These are phyloP conservation scores for Pseudonaja textilis DNA, from an alignment of 2,113 vertebrate genomes.

Conservation along the genomic window DNA sequence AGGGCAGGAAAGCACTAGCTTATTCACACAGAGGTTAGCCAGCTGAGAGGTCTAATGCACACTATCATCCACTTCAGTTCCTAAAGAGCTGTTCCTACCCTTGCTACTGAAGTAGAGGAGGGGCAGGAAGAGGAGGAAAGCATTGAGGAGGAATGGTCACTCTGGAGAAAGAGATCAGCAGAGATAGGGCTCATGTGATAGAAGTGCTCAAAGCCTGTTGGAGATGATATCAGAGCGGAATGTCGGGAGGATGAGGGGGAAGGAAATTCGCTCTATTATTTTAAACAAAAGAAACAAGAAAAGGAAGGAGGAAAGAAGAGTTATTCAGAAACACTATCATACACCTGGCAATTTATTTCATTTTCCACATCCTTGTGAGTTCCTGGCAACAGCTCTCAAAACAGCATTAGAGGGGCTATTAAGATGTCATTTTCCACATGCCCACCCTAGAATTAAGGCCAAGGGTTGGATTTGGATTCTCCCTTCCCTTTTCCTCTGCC, in stretches of 20 bases:
- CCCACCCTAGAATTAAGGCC: not conserved
- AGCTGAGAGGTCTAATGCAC: slow-evolving; percentile 31
- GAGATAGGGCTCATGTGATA: slow-evolving; percentile 81
- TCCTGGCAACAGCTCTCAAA: not conserved
- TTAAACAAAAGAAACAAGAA: slow-evolving; percentile 64
- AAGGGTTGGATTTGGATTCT: not conserved
- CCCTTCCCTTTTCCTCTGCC: not conserved
- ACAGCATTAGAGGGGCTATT: not conserved
- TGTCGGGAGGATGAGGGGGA: slow-evolving; percentile 77
- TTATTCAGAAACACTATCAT: slow-evolving; percentile 55
- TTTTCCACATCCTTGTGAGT: slow-evolving; percentile 15
- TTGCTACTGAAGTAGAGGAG: slow-evolving; percentile 82
- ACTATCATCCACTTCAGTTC: slow-evolving; percentile 35
- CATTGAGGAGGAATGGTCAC: slow-evolving; percentile 75
- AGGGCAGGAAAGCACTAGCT: slow-evolving; percentile 35
- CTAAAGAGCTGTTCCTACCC: slow-evolving; percentile 77
- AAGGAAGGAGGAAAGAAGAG: slow-evolving; percentile 62
- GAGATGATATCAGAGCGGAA: slow-evolving; percentile 81
- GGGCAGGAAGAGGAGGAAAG: slow-evolving; percentile 80
- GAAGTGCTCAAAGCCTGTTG: slow-evolving; percentile 85
- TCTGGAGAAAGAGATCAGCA: slow-evolving; percentile 82
- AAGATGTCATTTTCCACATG: not conserved
- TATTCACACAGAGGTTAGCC: slow-evolving; percentile 16
- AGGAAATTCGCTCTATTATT: slow-evolving; percentile 76
- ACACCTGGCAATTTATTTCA: slow-evolving; percentile 23